A percentile compares a stretch with the other conserved stretches of the same genome.
Conservation (phyloP, 2,797 vertebrate genomes). For the Lepus townsendii region DNA sequence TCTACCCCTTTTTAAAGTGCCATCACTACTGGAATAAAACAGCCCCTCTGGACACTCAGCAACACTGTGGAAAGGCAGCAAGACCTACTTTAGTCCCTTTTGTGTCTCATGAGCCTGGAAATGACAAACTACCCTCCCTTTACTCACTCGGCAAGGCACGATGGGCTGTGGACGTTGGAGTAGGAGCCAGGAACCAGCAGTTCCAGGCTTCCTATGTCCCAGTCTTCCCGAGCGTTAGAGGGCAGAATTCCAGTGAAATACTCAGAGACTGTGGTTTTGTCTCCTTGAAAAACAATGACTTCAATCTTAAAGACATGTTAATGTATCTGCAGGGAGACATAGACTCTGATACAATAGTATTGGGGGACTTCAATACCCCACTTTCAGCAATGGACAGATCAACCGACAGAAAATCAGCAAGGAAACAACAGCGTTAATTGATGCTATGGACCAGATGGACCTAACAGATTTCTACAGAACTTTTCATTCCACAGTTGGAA, state of each 20-base stretch:
- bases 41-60: neutral
- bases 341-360: too few species aligned
- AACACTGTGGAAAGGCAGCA: neutral
- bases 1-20: neutral
- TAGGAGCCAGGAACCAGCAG: neutral
- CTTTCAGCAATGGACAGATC: too few species aligned
- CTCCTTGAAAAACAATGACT: neutral
- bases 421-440: too few species aligned
- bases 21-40: neutral
- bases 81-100: neutral
- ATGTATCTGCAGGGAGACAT: too few species aligned
- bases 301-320: neutral
- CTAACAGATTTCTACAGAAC: too few species aligned
- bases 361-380: too few species aligned
- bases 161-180: neutral
- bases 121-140: neutral
- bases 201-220: neutral
- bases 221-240: neutral
- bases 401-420: too few species aligned
- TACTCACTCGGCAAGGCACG: neutral
- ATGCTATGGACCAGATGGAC: too few species aligned
- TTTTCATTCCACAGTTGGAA: too few species aligned
- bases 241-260: neutral
- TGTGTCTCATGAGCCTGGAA: neutral
- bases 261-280: neutral